Evolutionary conservation across 1,140 invertebrate species (phyloP), one percentile per base, ranked within the genome.

Genomic region (Platorchestia sp.): DNA sequence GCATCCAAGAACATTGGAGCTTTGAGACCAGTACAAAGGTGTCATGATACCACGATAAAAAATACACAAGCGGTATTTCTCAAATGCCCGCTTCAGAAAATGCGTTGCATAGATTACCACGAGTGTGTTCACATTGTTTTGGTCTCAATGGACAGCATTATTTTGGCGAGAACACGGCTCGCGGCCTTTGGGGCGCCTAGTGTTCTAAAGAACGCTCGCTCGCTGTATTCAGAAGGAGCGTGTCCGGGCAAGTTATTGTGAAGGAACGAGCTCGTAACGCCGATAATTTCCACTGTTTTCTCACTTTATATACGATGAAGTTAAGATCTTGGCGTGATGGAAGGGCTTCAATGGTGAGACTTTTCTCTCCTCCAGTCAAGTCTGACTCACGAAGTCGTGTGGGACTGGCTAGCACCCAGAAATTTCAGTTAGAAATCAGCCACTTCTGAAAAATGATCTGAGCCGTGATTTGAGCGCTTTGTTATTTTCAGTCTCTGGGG

Each of bases 11-110:
- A 93, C 91, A 93, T 47, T 45, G 91, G 45, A 93, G 43, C 91
- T 93, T 47, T 93, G 91, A 93, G 91, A 47, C 91, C 10, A 47
- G 91, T 93, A 93, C 91, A 93, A 93, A 93, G 91, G 91, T 93
- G 91, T 93, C 91, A 93, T 93, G 91, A 93, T 93, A 93, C 91
- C 91, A 93, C 91, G 91, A 93, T 93, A 93, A 93, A 93, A 93
- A 93, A 93, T 93, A 93, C 91, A 93, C 91, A 45, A 47, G 91
- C 91, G 91, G 91, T 93, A 93, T 93, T 93, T 93, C 91, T 93
- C 91, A 93, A 93, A 93, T 93, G 45, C 43, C 91, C 45, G 43
- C 91, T n/a, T 45, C 43, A 45, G 7, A 93, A 45, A 90, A 93
- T 45, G 43, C 45, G 87, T 89, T 93, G 91, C 91, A 93, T 93